These are phyloP conservation scores for Catocala sponsa DNA, from an alignment of 2,888 invertebrate species.

Conservation along the genomic window DNA sequence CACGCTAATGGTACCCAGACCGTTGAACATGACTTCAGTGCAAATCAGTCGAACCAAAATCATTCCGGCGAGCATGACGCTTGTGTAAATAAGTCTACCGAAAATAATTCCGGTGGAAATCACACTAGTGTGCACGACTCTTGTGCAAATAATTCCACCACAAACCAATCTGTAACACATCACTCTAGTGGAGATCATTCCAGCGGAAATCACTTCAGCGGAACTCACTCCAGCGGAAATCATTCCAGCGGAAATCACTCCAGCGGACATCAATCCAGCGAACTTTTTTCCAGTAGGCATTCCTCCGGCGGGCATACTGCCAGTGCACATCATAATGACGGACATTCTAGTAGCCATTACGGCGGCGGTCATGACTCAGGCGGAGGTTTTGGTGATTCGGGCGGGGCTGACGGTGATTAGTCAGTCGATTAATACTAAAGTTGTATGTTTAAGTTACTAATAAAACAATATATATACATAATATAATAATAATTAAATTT, in stretches of 20 bases:
- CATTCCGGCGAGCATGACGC: no score
- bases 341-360: conserved; percentile 1
- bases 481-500: no score
- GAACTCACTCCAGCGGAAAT: conserved; percentile 1
- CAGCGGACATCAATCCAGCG: background rate
- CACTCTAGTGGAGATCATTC: conserved; percentile 6
- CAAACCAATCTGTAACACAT: background rate
- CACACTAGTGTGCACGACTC: no score
- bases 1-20: no score
- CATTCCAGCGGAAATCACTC: conserved; percentile 5
- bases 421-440: no score
- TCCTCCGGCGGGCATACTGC: conserved; percentile 1
- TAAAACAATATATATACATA: no score
- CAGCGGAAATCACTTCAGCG: background rate
- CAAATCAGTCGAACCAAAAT: no score
- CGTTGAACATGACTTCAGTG: no score
- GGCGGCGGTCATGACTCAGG: conserved; percentile 17
- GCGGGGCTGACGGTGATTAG: conserved; percentile 23
- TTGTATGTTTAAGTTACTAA: no score
- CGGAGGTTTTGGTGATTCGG: conserved; percentile 2
- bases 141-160: no score
- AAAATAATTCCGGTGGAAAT: no score
- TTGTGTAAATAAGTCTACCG: no score
- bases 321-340: background rate
- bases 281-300: background rate